Base-by-base conservation (phyloP, 2,888 invertebrate genomes). In the Chaetoderma sp. region DNA sequence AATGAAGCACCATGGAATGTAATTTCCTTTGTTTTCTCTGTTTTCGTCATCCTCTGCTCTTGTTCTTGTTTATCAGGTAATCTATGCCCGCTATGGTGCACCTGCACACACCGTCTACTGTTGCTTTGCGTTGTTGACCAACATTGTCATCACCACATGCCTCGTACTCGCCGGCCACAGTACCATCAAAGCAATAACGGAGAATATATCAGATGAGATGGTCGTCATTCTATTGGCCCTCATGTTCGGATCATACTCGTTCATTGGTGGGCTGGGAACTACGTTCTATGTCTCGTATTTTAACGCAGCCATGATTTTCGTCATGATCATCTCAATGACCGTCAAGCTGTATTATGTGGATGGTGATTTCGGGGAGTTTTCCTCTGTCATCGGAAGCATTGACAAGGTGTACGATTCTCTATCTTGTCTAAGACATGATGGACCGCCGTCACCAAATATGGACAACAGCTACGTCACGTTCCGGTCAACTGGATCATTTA, bases 201-300 rank as follows among this genome's bases (percentile, higher is more conserved):
- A 67, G 5, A 74, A 77, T 16, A 77, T 79, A 0, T 78, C 78
- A 0, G 75, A 77, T 27, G 83, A 81, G 60, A 78, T 81, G 60
- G 78, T 77, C 30, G 74, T 80, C 4, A 63, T 83, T 33, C 71
- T 82, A 28, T 72, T 83, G 61, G 82, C 80, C 0, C 73, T 77
- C 3, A 58, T 82, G 39, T 80, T 80, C 65, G 80, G 80, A 0
- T 75, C 73, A 27, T 82, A 81, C 61, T 77, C 80, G 1, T 76
- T 80, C 39, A 73, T 82, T 45, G 81, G 81, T n/a, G 81, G 81
- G 3, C 70, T 81, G 0, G 80, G 83, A 0, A 80, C 83, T 8
- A 81, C 83, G 0, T 83, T 83, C 59, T 83, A 83, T 60, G 83
- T 83, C 23, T 81, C 81, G 5, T 83, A 83, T 67, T 81, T 81